Base-by-base conservation (phyloP, 1,140 invertebrate species). In the Metaphire vulgaris region DNA sequence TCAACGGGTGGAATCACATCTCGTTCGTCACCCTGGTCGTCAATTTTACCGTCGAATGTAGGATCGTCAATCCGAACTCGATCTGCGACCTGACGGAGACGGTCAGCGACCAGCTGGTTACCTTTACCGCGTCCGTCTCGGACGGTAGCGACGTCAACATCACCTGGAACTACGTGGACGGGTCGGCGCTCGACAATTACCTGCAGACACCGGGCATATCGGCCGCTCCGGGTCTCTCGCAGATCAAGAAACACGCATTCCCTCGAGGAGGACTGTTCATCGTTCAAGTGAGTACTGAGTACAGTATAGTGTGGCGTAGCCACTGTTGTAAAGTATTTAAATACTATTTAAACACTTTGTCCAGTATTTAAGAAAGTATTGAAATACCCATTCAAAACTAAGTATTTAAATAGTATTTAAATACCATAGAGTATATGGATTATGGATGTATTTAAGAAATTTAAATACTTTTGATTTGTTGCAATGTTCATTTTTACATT, bases 81-180 rank as follows among this genome's bases (percentile, higher is more conserved):
- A 33, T 69, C 0, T 74, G 74, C 33, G 76, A 80, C 33, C 69
- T 76, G 1, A 71, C 69, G 15, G 66, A 69, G 34, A 79, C 70
- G 15, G 72, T 68, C n/a, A 77, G 72, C 26, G 56, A 72, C 2
- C 56, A 72, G 0, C 21, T 15, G 16, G 72, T 82, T 0, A 73
- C 71, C 1, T 80, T 79, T 66, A 79, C 74, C 0, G 77, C 80
- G 1, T 33, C 69, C 34, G 77, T 80, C n/a, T 65, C 71, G 14
- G 78, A 65, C 12, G 82, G 82, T 0, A 81, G 84, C 1, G 81
- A 81, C 33, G 82, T 83, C 2, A 70, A 72, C 0, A 74, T 83
- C 15, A 56, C 75, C 21, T 80, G 83, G 77, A 65, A 77, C 64
- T 82, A 73, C 56, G 79, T 76, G 12, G 80, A 83, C 72, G 81